Percentiles rank a stretch among this genome's conserved stretches.
phyloP scores from a whole-genome alignment of 2,113 vertebrate genomes.

The Miniopterus natalensis region DNA sequence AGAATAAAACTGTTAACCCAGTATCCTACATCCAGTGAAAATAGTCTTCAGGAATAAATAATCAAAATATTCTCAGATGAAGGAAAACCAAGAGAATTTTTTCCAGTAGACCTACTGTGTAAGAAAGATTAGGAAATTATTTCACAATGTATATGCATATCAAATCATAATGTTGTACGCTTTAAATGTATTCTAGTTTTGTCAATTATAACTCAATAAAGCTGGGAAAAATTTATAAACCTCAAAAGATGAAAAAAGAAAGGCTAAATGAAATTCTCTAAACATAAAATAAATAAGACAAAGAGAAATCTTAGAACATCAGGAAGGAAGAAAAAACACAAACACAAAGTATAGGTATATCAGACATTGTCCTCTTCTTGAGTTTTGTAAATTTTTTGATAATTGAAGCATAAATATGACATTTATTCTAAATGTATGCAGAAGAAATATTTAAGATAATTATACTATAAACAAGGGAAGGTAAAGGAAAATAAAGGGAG shows the following conservation, averaged over 20 bases:
- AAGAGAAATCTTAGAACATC: not conserved
- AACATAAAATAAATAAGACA: not conserved
- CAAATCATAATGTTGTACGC: not conserved
- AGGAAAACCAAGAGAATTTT: not conserved
- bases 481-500: not conserved
- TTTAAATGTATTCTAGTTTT: not conserved
- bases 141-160: not conserved
- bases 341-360: not conserved
- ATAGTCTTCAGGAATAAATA: not conserved
- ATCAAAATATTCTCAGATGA: not conserved
- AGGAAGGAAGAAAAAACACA: slow-evolving; percentile 1
- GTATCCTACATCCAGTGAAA: not conserved
- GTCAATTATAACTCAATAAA: not conserved
- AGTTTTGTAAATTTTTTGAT: not conserved
- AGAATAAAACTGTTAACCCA: not conserved
- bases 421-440: not conserved
- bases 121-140: not conserved
- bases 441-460: not conserved
- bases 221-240: not conserved
- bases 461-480: not conserved
- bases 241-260: not conserved
- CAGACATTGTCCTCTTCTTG: not conserved
- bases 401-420: not conserved
- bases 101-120: not conserved
- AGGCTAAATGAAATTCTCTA: not conserved